Percentiles rank a stretch among this genome's conserved stretches.
phyloP scores from a whole-genome alignment of 2,888 invertebrate genomes.

The Allophyes oxyacanthae region DNA sequence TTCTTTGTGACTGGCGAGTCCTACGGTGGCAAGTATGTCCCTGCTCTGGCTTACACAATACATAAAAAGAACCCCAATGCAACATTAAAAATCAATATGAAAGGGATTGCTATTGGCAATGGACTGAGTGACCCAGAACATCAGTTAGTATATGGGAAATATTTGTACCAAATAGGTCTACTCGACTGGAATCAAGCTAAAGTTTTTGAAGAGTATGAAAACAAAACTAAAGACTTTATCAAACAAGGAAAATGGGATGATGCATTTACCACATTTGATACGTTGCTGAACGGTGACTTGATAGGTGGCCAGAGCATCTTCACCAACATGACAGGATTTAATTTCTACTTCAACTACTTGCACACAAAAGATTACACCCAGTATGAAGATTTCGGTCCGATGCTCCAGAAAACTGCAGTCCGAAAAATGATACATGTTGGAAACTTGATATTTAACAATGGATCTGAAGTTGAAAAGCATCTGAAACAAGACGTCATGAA shows the following conservation, averaged over 20 bases:
- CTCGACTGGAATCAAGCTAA: conserved; percentile 91
- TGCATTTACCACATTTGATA: conserved; percentile 93
- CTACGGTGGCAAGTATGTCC: conserved; percentile 94
- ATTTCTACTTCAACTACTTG: conserved; percentile 93
- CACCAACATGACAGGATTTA: conserved; percentile 93
- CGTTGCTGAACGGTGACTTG: conserved; percentile 92
- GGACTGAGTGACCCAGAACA: conserved; percentile 94
- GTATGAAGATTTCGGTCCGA: conserved; percentile 88
- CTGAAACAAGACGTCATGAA: conserved; percentile 94
- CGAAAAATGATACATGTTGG: conserved; percentile 96
- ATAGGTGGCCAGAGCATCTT: conserved; percentile 90
- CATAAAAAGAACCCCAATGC: conserved; percentile 90
- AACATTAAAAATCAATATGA: conserved; percentile 92
- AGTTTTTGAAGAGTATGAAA: conserved; percentile 90
- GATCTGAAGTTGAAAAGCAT: conserved; percentile 91
- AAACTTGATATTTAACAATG: conserved; percentile 91
- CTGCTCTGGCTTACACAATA: conserved; percentile 93
- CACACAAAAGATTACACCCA: conserved; percentile 88
- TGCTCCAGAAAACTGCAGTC: conserved; percentile 90
- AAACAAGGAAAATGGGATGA: conserved; percentile 90
- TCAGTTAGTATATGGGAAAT: conserved; percentile 93
- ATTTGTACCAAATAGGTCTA: conserved; percentile 94
- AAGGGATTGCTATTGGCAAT: conserved; percentile 94
- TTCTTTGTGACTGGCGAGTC: conserved; percentile 97
- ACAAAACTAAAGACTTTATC: conserved; percentile 89